Evolutionary conservation across 2,888 invertebrate genomes (phyloP).

Genomic region (Anthrax anthrax): DNA sequence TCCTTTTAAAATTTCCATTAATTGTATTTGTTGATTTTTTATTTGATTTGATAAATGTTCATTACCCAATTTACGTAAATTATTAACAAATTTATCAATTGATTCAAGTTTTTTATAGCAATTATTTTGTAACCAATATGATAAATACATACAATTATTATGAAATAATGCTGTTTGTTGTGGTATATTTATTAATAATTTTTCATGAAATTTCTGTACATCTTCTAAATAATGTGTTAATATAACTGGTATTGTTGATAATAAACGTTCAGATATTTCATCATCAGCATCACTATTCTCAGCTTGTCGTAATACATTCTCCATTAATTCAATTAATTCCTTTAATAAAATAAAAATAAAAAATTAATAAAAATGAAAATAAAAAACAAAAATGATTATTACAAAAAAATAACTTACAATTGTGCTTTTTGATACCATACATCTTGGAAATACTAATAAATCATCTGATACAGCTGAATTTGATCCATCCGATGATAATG

Average conservation of each 20-base stretch:
- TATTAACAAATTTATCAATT: conserved; percentile 50
- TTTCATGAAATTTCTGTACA: conserved; percentile 66
- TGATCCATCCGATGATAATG: conserved; percentile 16
- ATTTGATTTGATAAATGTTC: conserved; percentile 58
- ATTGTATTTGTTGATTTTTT: conserved; percentile 57
- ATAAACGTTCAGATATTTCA: conserved; percentile 44
- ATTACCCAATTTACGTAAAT: conserved; percentile 52
- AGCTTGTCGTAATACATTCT: conserved; percentile 25
- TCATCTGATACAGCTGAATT: conserved; percentile 12
- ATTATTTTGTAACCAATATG: conserved; percentile 55
- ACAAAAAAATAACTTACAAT: conserved; percentile 23
- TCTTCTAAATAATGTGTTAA: conserved; percentile 63
- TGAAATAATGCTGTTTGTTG: conserved; percentile 75
- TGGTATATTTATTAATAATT: conserved; percentile 67
- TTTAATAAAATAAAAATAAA: conserved; percentile 10
- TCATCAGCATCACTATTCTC: conserved; percentile 9
- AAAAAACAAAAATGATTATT: no score
- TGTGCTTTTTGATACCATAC: conserved; percentile 32
- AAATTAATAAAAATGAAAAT: no score
- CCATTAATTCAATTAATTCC: conserved; percentile 29
- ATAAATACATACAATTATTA: conserved; percentile 84
- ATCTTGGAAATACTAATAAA: conserved; percentile 28
- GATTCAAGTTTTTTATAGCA: conserved; percentile 41
- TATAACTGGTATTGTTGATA: conserved; percentile 54
- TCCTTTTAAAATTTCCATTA: conserved; percentile 58